These are phyloP conservation scores for Mythimna loreyi DNA, from an alignment of 2,888 invertebrate genomes.

Conservation along the genomic window DNA sequence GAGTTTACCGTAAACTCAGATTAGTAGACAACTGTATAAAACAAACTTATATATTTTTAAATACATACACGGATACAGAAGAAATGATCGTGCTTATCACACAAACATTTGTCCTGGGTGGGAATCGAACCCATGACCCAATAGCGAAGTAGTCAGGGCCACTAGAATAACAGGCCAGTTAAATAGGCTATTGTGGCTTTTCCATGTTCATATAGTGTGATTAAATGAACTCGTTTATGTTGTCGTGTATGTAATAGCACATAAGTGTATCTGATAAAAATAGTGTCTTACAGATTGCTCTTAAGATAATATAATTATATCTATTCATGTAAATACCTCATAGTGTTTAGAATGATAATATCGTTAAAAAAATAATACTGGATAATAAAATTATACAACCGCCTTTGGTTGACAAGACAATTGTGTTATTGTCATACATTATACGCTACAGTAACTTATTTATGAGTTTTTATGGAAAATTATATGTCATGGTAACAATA, in stretches of 20 bases:
- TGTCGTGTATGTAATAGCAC: background rate
- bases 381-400: background rate
- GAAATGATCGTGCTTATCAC: no score
- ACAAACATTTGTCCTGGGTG: no score
- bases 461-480: slow-evolving; percentile 5
- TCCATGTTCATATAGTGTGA: no score
- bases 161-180: no score
- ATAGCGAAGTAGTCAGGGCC: no score
- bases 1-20: no score
- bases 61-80: no score
- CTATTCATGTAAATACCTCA: background rate
- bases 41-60: no score
- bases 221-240: background rate
- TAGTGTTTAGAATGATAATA: background rate
- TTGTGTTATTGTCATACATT: slow-evolving; percentile 2
- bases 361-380: background rate
- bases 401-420: background rate
- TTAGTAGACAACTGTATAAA: no score
- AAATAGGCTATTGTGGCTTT: no score
- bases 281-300: background rate
- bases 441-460: background rate
- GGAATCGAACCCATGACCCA: no score
- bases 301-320: background rate
- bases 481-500: background rate
- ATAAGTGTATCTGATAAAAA: background rate